Percentiles rank a stretch among this genome's conserved stretches.
Evolutionary conservation across 2,888 invertebrate genomes (phyloP).

Genomic region (Rhorus exstirpatorius): DNA sequence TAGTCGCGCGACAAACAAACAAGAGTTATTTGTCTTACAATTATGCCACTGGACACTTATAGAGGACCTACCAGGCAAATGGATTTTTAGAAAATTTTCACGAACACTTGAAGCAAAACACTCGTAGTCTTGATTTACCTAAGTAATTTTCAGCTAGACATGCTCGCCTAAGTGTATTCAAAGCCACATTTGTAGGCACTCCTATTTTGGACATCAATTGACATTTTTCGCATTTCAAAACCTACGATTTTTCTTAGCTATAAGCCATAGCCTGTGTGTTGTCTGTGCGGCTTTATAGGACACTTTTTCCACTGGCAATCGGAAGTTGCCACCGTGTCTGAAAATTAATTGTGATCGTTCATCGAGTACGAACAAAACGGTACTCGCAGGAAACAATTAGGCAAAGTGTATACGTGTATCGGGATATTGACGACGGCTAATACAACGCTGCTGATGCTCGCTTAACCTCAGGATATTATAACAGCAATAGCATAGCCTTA

Average conservation of each 20-base stretch:
- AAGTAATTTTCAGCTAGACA: not conserved
- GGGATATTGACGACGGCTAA: slow-evolving; percentile 40
- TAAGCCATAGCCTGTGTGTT: no score
- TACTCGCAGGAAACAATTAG: slow-evolving; percentile 80
- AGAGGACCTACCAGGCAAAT: not conserved
- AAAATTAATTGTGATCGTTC: slow-evolving; percentile 67
- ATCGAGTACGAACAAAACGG: slow-evolving; percentile 61
- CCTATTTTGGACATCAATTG: slow-evolving; percentile 16
- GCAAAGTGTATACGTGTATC: slow-evolving; percentile 50
- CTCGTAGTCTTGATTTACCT: not conserved
- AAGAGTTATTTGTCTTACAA: slow-evolving; percentile 6
- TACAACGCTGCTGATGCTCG: slow-evolving; percentile 25
- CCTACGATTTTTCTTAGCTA: not conserved
- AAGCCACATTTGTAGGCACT: not conserved
- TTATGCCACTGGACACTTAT: not conserved
- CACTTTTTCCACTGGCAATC: slow-evolving; percentile 30
- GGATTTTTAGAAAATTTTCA: no score
- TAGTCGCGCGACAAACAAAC: slow-evolving; percentile 2
- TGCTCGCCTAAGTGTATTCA: not conserved
- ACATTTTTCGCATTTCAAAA: not conserved
- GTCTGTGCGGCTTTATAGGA: slow-evolving; percentile 26
- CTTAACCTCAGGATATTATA: slow-evolving; percentile 49
- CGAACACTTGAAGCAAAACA: not conserved
- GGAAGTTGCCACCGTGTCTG: slow-evolving; percentile 59
- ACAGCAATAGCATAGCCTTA: slow-evolving; percentile 31